Conservation (phyloP, 2,113 vertebrate genomes). For the Pithys albifrons region DNA sequence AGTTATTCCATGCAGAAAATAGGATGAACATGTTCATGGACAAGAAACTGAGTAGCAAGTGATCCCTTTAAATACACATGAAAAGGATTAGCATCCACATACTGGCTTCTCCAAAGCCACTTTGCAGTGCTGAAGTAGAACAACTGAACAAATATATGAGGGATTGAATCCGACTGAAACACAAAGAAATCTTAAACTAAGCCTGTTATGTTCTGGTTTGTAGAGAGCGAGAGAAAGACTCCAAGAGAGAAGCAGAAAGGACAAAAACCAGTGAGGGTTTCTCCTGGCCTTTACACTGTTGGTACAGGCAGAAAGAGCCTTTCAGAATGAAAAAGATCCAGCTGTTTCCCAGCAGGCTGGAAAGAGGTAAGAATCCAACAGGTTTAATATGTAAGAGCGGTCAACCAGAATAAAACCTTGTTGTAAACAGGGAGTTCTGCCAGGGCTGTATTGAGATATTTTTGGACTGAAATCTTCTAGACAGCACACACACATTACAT, state of each 20-base stretch:
- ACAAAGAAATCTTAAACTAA: constrained; percentile 16
- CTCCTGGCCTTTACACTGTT: neutral
- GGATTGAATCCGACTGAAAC: neutral
- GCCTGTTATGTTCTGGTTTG: neutral
- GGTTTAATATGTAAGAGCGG: neutral
- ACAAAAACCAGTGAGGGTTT: neutral
- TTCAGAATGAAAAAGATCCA: constrained; percentile 12
- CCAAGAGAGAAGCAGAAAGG: constrained; percentile 25
- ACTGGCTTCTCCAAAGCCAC: neutral
- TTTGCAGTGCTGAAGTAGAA: neutral
- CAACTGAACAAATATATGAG: neutral
- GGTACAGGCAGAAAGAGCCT: neutral
- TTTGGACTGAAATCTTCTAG: neutral
- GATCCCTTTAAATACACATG: neutral
- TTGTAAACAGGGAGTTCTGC: neutral
- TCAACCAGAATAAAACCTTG: constrained; percentile 11
- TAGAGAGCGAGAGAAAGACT: neutral
- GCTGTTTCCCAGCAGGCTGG: constrained; percentile 26
- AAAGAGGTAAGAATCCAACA: neutral
- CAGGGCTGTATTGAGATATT: neutral
- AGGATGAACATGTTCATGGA: neutral
- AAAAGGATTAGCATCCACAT: neutral
- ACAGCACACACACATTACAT: neutral
- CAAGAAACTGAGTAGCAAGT: neutral
- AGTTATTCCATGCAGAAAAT: neutral